These are phyloP conservation scores for Neoarius graeffei DNA, from an alignment of 2,113 vertebrate genomes.

Conservation along the genomic window DNA sequence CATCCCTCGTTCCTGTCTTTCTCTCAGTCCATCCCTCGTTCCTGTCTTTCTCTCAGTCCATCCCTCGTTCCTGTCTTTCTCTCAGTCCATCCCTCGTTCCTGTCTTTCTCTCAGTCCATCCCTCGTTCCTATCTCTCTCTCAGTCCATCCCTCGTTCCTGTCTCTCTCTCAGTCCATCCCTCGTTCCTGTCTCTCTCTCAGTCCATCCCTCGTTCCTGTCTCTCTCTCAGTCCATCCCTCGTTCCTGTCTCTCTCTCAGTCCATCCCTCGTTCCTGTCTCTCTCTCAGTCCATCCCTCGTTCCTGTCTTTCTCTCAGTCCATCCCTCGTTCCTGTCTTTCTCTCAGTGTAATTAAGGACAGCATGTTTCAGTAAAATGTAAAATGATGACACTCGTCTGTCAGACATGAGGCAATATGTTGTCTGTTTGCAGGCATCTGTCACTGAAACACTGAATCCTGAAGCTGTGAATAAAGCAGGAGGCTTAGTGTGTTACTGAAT, in stretches of 20 bases:
- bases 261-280: neutral
- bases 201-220: neutral
- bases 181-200: neutral
- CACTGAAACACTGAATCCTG: slow-evolving; percentile 39
- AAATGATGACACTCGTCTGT: slow-evolving; percentile 8
- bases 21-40: neutral
- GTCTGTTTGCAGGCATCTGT: slow-evolving; percentile 42
- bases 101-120: neutral
- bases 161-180: neutral
- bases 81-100: neutral
- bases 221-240: neutral
- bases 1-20: neutral
- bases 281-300: neutral
- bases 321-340: neutral
- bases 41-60: neutral
- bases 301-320: neutral
- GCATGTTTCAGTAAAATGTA: slow-evolving; percentile 20
- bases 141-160: neutral
- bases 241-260: neutral
- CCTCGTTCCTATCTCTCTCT: neutral
- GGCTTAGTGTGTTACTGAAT: slow-evolving; percentile 47
- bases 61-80: neutral
- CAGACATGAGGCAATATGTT: slow-evolving; percentile 35
- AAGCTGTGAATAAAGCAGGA: slow-evolving; percentile 45
- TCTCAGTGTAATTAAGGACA: slow-evolving; percentile 1